phyloP scores from a whole-genome alignment of 2,888 invertebrate species.

The Strigamia transsilvanica region DNA sequence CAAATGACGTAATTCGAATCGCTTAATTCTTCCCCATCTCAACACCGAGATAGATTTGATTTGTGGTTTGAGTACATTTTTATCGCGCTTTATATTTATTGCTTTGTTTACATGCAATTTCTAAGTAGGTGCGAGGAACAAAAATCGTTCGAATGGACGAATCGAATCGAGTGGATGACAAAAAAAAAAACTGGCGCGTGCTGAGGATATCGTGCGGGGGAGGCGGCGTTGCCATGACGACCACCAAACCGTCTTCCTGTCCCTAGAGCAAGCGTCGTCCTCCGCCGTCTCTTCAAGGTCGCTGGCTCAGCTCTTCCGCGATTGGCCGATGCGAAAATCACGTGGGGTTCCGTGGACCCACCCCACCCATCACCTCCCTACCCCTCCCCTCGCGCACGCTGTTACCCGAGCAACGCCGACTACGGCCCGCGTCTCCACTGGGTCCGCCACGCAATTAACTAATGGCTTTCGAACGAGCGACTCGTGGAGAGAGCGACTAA shows the following conservation, averaged over 20 bases:
- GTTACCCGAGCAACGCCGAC: constrained; percentile 33
- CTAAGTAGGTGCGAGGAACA: background rate
- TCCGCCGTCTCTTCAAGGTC: constrained; percentile 41
- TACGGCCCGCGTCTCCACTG: constrained; percentile 37
- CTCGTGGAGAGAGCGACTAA: constrained; percentile 17
- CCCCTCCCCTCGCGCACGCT: background rate
- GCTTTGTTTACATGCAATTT: background rate
- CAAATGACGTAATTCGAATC: too few relatives aligned
- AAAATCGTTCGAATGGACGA: background rate
- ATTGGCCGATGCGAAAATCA: background rate
- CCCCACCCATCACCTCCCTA: background rate
- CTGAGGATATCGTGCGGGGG: constrained; percentile 22
- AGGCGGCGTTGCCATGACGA: constrained; percentile 26
- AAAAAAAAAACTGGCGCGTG: constrained; percentile 29
- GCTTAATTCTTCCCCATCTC: too few relatives aligned
- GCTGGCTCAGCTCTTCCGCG: background rate
- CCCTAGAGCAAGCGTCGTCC: constrained; percentile 35
- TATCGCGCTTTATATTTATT: background rate
- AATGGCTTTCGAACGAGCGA: constrained; percentile 25
- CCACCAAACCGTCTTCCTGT: constrained; percentile 20
- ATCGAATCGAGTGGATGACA: background rate
- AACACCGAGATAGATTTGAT: too few relatives aligned
- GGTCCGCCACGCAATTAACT: constrained; percentile 41
- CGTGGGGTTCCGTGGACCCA: background rate
- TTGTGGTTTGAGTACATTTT: background rate